Evolutionary conservation across 2,113 vertebrate species (phyloP).

Genomic region (Ciconia stormi): DNA sequence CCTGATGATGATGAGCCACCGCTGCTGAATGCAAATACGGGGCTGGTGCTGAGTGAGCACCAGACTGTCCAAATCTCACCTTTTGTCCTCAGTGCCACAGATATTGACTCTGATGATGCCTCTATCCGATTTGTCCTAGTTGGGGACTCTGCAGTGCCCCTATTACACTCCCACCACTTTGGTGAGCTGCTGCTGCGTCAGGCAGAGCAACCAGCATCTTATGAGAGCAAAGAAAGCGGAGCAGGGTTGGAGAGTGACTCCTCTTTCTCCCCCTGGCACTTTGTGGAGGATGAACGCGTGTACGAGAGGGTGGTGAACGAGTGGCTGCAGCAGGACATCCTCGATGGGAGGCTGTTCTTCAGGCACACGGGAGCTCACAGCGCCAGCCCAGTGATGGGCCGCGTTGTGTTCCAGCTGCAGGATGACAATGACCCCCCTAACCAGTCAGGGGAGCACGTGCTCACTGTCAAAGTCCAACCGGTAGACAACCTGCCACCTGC

Average conservation of each 20-base stretch:
- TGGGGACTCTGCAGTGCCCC: neutral
- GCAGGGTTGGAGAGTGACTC: neutral
- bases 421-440: constrained; percentile 83
- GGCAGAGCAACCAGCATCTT: constrained; percentile 50
- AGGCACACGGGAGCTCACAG: constrained; percentile 75
- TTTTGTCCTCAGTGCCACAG: constrained; percentile 81
- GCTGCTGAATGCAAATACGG: constrained; percentile 75
- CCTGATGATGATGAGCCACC: constrained; percentile 83
- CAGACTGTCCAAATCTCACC: constrained; percentile 81
- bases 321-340: constrained; percentile 83
- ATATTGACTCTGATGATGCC: constrained; percentile 82
- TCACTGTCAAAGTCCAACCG: constrained; percentile 55
- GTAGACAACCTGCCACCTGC: constrained; percentile 59
- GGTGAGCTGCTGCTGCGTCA: constrained; percentile 79
- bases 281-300: constrained; percentile 72
- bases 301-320: constrained; percentile 84
- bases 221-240: neutral
- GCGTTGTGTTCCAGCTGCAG: constrained; percentile 77
- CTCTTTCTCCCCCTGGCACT: constrained; percentile 64
- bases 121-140: constrained; percentile 77
- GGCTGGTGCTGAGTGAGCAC: constrained; percentile 76
- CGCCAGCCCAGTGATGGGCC: constrained; percentile 61
- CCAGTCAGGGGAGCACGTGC: constrained; percentile 67
- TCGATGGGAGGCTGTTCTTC: constrained; percentile 82
- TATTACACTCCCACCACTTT: constrained; percentile 3